Base-by-base conservation (phyloP, 2,888 invertebrate genomes). In the Philopedon plagiatum region DNA sequence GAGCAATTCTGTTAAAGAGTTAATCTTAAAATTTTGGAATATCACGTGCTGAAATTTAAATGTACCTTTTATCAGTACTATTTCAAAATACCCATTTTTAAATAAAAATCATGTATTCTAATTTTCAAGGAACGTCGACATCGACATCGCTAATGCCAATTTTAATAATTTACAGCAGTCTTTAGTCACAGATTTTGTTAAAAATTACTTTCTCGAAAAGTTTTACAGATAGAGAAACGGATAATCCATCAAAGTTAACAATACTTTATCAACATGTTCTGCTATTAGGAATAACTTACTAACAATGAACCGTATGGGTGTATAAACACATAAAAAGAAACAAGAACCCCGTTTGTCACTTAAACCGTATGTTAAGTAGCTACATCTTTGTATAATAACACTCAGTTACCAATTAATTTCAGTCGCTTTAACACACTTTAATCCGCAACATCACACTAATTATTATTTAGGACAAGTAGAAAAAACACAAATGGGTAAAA, bases 371-470 rank as follows among this genome's bases (percentile, higher is more conserved):
- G 65, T 54, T 60, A 60, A 57, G 32, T 46, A 56, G 39, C 19
- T 60, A 71, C 70, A 60, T 66, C 62, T 54, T 62, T 61, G 65
- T 63, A 72, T 63, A 72, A 71, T 67, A 74, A 73, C 75, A 75
- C 75, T 76, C 77, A 75, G 73, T 77, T 74, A 72, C 76, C 77
- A 75, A 80, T 80, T 80, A 80, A 80, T 79, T 80, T 77, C 65
- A 79, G 75, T 79, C 79, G 72, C 74, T 77, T 76, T 79, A 80
- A 78, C 74, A 77, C 78, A 63, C 68, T 69, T 69, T 80, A 80
- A 81, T 80, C 81, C 79, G 68, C 76, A 67, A 75, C 77, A 80
- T 81, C 80, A 78, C 76, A 70, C 76, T 78, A 79, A 80, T 80
- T 80, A 81, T 80, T 80, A n/a, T n/a, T n/a, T n/a, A n/a, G n/a